These are phyloP conservation scores for Siniperca knerii DNA, from an alignment of 2,113 vertebrate genomes.

Conservation along the genomic window DNA sequence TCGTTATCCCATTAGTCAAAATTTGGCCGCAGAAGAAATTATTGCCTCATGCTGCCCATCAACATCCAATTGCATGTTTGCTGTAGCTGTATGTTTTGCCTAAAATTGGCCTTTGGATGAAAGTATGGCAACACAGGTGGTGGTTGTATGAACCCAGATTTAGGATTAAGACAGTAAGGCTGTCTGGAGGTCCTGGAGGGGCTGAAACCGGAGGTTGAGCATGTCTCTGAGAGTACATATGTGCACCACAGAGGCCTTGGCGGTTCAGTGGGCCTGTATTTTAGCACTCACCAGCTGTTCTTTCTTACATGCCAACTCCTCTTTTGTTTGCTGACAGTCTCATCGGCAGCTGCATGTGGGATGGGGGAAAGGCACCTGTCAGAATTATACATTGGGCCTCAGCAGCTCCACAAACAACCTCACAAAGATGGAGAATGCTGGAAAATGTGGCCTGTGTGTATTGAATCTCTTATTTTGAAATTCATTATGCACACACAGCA, in stretches of 20 bases:
- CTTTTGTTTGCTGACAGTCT: slow-evolving; percentile 76
- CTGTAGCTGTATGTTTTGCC: slow-evolving; percentile 36
- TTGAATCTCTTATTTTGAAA: slow-evolving; percentile 53
- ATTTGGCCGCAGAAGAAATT: not conserved
- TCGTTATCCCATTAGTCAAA: slow-evolving; percentile 22
- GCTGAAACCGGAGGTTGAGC: slow-evolving; percentile 31
- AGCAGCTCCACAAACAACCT: slow-evolving; percentile 58
- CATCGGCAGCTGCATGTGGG: slow-evolving; percentile 73
- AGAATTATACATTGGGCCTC: slow-evolving; percentile 63
- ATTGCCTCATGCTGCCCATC: slow-evolving; percentile 9
- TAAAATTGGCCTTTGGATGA: slow-evolving; percentile 15
- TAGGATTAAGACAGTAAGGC: slow-evolving; percentile 54
- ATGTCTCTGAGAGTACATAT: slow-evolving; percentile 44
- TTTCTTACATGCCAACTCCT: slow-evolving; percentile 63
- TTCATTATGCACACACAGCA: slow-evolving; percentile 21
- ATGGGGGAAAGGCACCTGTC: slow-evolving; percentile 74
- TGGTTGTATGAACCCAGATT: slow-evolving; percentile 56
- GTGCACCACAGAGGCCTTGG: slow-evolving; percentile 49
- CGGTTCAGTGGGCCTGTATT: slow-evolving; percentile 59
- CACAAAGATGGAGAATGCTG: slow-evolving; percentile 66
- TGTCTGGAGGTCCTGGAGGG: slow-evolving; percentile 46
- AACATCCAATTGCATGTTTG: slow-evolving; percentile 14
- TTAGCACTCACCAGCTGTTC: slow-evolving; percentile 76
- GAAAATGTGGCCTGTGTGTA: slow-evolving; percentile 48
- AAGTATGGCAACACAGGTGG: slow-evolving; percentile 53